Percentiles rank a stretch among this genome's conserved stretches.
These are phyloP conservation scores for Mesorhabditis spiculigera DNA, from an alignment of 2,888 invertebrate species.

Conservation along the genomic window DNA sequence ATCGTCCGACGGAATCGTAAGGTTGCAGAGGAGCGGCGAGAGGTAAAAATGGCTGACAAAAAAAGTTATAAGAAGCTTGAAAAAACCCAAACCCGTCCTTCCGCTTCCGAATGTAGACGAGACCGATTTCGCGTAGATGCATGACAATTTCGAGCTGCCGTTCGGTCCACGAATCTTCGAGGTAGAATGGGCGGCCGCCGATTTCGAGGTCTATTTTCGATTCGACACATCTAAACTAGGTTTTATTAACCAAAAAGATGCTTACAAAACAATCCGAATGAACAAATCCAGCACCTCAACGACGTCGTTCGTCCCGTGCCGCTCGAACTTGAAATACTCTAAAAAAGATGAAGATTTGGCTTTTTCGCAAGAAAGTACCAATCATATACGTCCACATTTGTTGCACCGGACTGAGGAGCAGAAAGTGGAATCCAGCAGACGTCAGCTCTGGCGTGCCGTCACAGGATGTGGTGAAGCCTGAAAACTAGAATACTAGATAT, in stretches of 20 bases:
- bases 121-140: slow-evolving; percentile 91
- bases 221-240: slow-evolving; percentile 1
- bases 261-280: slow-evolving; percentile 31
- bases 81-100: slow-evolving; percentile 43
- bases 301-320: slow-evolving; percentile 21
- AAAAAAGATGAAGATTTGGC: background rate
- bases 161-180: slow-evolving; percentile 38
- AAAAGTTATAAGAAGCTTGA: background rate
- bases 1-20: slow-evolving; percentile 24
- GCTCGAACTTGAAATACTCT: slow-evolving; percentile 38
- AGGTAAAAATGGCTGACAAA: slow-evolving; percentile 43
- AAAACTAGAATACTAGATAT: slow-evolving; percentile 54
- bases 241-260: slow-evolving; percentile 6
- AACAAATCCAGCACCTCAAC: slow-evolving; percentile 31
- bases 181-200: slow-evolving; percentile 22
- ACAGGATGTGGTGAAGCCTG: slow-evolving; percentile 9
- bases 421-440: slow-evolving; percentile 86
- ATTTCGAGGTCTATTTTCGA: slow-evolving; percentile 20
- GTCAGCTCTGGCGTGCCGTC: slow-evolving; percentile 49
- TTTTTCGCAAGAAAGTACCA: slow-evolving; percentile 59
- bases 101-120: slow-evolving; percentile 71
- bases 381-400: slow-evolving; percentile 96
- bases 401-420: slow-evolving; percentile 84
- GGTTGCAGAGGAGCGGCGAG: slow-evolving; percentile 43
- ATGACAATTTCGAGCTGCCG: slow-evolving; percentile 74